Evolutionary conservation across 1,140 invertebrate genomes (phyloP).

Genomic region (Yoshiicerus persimilis): DNA sequence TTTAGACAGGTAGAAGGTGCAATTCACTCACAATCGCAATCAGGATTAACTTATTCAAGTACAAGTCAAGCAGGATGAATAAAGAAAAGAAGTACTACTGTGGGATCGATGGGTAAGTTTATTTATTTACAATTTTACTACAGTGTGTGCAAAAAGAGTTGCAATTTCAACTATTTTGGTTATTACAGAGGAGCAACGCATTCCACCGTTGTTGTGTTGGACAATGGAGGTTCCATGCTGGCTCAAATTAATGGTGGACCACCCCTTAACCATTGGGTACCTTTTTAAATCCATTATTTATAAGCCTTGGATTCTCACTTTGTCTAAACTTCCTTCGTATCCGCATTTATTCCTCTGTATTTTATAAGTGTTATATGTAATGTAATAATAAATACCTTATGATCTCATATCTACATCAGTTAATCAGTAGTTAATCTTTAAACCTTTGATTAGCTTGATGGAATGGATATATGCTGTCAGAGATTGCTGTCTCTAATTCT

Average conservation of each 20-base stretch:
- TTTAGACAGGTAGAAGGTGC: no score
- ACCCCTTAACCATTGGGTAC: slow-evolving; percentile 82
- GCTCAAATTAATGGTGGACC: slow-evolving; percentile 64
- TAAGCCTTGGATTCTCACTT: neutral
- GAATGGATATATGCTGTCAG: slow-evolving; percentile 72
- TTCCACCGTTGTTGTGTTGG: slow-evolving; percentile 73
- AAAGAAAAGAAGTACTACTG: neutral
- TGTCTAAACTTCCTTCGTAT: neutral
- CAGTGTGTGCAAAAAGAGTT: neutral
- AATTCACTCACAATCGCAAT: neutral
- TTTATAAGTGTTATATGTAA: neutral
- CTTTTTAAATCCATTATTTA: no score
- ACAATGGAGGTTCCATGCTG: slow-evolving; percentile 68
- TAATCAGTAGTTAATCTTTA: no score
- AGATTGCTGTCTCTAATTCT: slow-evolving; percentile 74
- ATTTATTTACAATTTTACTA: neutral
- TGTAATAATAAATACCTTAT: neutral
- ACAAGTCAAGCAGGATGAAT: neutral
- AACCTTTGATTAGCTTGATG: slow-evolving; percentile 65
- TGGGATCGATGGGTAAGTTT: neutral
- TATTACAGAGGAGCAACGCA: slow-evolving; percentile 79
- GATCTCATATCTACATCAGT: no score
- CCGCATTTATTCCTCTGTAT: neutral
- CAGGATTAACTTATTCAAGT: neutral
- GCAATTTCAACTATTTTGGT: slow-evolving; percentile 16